These are phyloP conservation scores for Apodemia hepburni DNA, from an alignment of 2,888 invertebrate genomes.

Conservation along the genomic window DNA sequence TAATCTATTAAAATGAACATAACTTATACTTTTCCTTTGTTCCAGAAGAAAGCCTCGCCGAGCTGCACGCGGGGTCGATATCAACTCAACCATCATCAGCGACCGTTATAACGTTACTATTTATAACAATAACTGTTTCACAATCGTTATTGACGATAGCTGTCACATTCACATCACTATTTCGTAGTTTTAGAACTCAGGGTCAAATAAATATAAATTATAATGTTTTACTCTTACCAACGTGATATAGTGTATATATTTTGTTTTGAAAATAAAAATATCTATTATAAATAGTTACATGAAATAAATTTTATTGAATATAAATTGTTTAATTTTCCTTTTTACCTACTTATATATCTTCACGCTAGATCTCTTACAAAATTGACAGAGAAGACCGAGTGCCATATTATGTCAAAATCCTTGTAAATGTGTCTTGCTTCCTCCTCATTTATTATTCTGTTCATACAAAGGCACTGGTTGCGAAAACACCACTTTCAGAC, in stretches of 20 bases:
- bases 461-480: too few species aligned
- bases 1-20: neutral
- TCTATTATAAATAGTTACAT: slow-evolving; percentile 57
- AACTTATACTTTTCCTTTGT: slow-evolving; percentile 45
- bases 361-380: too few species aligned
- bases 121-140: slow-evolving; percentile 37
- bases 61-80: slow-evolving; percentile 61
- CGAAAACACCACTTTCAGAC: too few species aligned
- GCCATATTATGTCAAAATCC: too few species aligned
- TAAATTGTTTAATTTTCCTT: neutral
- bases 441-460: too few species aligned
- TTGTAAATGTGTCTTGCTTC: too few species aligned
- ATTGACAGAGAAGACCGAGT: too few species aligned
- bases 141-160: slow-evolving; percentile 43
- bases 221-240: slow-evolving; percentile 52
- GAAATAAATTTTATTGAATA: slow-evolving; percentile 68
- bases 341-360: neutral
- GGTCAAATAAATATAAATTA: slow-evolving; percentile 42
- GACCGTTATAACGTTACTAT: slow-evolving; percentile 43
- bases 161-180: slow-evolving; percentile 45
- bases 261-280: slow-evolving; percentile 42
- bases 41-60: slow-evolving; percentile 76
- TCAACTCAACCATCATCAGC: slow-evolving; percentile 47
- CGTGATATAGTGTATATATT: slow-evolving; percentile 60
- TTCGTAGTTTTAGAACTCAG: slow-evolving; percentile 41